These are phyloP conservation scores for Linyphia triangularis DNA, from an alignment of 2,888 invertebrate species.

Conservation along the genomic window DNA sequence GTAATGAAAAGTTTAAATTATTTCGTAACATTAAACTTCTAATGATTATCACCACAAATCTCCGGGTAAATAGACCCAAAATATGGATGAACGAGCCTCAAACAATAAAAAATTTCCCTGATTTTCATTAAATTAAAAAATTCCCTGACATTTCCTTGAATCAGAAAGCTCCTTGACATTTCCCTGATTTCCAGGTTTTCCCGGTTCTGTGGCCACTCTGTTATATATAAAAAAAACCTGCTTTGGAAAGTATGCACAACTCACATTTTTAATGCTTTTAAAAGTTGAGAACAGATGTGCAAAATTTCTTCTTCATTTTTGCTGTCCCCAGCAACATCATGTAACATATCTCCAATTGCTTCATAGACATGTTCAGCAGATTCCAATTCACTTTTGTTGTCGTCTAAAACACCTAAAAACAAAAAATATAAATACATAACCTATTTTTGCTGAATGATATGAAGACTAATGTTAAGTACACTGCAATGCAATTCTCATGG, in stretches of 20 bases:
- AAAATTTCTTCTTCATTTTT: slow-evolving; percentile 79
- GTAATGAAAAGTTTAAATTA: no score
- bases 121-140: background rate
- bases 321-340: slow-evolving; percentile 82
- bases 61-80: no score
- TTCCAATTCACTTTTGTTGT: slow-evolving; percentile 93
- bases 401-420: slow-evolving; percentile 87
- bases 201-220: no score
- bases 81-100: background rate
- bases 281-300: slow-evolving; percentile 88
- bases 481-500: no score
- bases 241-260: background rate
- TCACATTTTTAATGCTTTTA: slow-evolving; percentile 87
- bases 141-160: background rate
- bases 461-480: no score
- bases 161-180: no score
- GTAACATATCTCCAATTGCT: slow-evolving; percentile 93
- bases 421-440: no score
- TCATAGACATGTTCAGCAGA: slow-evolving; percentile 94
- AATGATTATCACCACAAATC: no score
- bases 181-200: no score
- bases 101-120: background rate
- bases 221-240: background rate
- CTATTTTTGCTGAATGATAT: no score
- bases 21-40: no score